These are phyloP conservation scores for Lemur catta DNA, from an alignment of 2,797 vertebrate genomes.

Conservation along the genomic window DNA sequence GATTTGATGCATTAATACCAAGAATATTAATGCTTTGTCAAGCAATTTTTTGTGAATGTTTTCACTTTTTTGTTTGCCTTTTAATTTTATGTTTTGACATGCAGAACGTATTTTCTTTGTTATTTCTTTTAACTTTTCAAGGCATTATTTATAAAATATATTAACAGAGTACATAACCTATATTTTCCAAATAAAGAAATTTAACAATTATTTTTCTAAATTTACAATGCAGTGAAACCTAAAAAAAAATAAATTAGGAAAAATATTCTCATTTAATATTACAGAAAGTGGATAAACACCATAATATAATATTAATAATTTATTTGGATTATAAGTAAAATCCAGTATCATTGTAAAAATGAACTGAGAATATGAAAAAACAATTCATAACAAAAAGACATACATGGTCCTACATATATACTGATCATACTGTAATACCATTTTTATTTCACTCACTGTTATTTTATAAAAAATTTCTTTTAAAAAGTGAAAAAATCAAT, in stretches of 20 bases:
- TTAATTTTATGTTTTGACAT: slow-evolving; percentile 27
- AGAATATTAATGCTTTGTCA: background rate
- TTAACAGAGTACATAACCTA: background rate
- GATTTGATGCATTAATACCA: background rate
- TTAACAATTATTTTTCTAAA: background rate
- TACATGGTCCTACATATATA: background rate
- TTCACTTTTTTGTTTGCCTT: background rate
- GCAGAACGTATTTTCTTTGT: background rate
- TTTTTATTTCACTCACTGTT: background rate
- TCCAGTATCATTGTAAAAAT: background rate
- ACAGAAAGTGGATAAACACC: background rate
- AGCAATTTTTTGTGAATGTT: background rate
- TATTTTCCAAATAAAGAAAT: background rate
- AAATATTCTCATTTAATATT: background rate
- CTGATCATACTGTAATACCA: background rate
- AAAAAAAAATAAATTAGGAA: background rate
- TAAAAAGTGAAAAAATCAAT: background rate
- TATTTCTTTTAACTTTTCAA: background rate
- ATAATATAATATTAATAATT: background rate
- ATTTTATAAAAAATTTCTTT: background rate
- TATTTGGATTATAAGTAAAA: background rate
- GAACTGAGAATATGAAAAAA: background rate
- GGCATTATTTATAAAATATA: background rate
- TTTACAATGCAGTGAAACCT: background rate
- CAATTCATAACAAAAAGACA: background rate